These are phyloP conservation scores for Alethe diademata DNA, from an alignment of 2,113 vertebrate species.

Conservation along the genomic window DNA sequence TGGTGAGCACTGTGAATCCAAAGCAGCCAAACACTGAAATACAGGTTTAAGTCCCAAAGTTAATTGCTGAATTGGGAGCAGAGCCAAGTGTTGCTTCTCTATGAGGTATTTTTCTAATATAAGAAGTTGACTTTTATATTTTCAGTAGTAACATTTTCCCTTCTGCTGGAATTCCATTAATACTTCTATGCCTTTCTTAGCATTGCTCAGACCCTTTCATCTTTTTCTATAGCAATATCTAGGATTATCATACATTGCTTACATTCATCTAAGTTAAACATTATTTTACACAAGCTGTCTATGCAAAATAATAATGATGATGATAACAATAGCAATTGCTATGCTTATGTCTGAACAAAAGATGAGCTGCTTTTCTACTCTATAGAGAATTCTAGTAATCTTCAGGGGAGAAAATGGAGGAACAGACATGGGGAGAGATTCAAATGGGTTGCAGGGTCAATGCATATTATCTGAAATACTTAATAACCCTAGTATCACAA, in stretches of 20 bases:
- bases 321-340: background rate
- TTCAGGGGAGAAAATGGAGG: background rate
- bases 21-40: background rate
- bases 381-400: background rate
- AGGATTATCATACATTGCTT: background rate
- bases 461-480: constrained; percentile 14
- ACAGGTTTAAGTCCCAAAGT: background rate
- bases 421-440: background rate
- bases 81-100: background rate
- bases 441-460: background rate
- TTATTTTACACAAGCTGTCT: background rate
- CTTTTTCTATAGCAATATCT: background rate
- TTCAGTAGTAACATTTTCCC: background rate
- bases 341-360: background rate
- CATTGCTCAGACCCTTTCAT: background rate
- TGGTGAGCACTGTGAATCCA: background rate
- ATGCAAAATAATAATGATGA: background rate
- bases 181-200: background rate
- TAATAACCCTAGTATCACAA: background rate
- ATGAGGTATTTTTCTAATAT: background rate
- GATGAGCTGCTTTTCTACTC: background rate
- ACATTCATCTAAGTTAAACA: background rate
- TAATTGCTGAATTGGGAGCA: background rate
- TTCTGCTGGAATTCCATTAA: background rate
- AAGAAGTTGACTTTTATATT: background rate